Percentiles rank a stretch among this genome's conserved stretches.
Conservation (phyloP, 2,113 vertebrate genomes). For the Varanus komodoensis region DNA sequence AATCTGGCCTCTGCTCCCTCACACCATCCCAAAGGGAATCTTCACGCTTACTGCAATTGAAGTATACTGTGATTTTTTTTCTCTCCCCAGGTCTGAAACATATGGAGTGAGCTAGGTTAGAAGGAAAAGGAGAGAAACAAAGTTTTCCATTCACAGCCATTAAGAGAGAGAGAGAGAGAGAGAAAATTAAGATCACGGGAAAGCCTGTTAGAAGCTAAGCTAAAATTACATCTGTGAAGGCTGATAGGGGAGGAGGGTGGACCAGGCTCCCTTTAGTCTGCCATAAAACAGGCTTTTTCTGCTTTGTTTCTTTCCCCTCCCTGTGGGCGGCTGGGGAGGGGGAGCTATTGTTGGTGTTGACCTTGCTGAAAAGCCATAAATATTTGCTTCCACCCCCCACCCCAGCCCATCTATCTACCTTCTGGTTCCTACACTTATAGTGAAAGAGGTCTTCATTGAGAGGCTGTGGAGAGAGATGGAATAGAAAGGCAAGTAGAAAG, state of each 20-base stretch:
- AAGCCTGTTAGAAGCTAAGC: neutral
- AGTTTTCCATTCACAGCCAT: neutral
- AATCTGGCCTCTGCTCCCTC: conserved; percentile 38
- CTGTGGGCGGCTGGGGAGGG: neutral
- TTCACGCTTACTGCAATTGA: conserved; percentile 5
- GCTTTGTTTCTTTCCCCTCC: neutral
- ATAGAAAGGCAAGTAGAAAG: conserved; percentile 19
- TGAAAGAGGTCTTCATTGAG: neutral
- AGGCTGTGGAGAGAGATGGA: neutral
- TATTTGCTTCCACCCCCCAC: neutral
- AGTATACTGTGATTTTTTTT: neutral
- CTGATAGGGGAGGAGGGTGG: too few species aligned
- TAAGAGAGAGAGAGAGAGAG: neutral
- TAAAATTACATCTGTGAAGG: neutral
- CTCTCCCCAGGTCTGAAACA: neutral
- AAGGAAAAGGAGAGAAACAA: neutral
- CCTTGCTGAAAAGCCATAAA: conserved; percentile 8
- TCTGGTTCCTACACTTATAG: conserved; percentile 6
- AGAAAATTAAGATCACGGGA: neutral
- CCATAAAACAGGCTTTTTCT: neutral
- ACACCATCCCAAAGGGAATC: neutral
- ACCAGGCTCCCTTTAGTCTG: neutral
- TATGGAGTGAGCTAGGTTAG: neutral
- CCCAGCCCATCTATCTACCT: conserved; percentile 4
- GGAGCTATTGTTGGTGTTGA: conserved; percentile 44